Evolutionary conservation across 1,140 invertebrate species (phyloP).

Genomic region (Ips typographus): DNA sequence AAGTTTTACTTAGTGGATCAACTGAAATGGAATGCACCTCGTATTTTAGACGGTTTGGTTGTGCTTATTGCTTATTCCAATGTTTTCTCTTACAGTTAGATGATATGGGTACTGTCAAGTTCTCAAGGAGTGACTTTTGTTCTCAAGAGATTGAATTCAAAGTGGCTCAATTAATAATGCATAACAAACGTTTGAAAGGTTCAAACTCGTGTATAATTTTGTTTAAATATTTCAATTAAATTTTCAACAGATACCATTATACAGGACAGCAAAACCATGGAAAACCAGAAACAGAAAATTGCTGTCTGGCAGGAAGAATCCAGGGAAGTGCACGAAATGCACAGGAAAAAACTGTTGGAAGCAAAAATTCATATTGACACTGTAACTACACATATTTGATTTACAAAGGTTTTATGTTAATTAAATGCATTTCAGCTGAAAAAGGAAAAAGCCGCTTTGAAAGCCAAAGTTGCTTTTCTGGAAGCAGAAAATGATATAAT

Average conservation of each 20-base stretch:
- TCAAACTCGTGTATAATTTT: not conserved
- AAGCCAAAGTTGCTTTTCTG: not conserved
- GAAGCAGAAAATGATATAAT: too few relatives aligned
- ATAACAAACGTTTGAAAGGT: constrained; percentile 31
- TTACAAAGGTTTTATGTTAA: not conserved
- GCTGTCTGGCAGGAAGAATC: constrained; percentile 56
- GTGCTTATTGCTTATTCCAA: too few relatives aligned
- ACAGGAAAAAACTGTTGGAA: constrained; percentile 58
- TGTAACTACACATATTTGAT: constrained; percentile 23
- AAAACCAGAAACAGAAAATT: constrained; percentile 56
- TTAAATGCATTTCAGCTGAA: not conserved
- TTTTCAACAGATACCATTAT: constrained; percentile 53
- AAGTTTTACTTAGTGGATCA: too few relatives aligned
- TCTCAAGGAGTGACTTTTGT: constrained; percentile 18
- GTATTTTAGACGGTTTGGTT: too few relatives aligned
- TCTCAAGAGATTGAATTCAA: constrained; percentile 35
- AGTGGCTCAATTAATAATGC: constrained; percentile 32
- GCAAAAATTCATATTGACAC: constrained; percentile 53
- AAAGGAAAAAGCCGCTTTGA: constrained; percentile 33
- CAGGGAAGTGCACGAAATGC: constrained; percentile 51
- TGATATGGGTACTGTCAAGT: constrained; percentile 8
- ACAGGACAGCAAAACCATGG: constrained; percentile 59
- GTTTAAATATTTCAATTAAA: constrained; percentile 7
- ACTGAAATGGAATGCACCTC: too few relatives aligned
- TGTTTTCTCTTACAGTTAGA: too few relatives aligned